Base-by-base conservation (phyloP, 2,113 vertebrate genomes). In the Cottus gobio region DNA sequence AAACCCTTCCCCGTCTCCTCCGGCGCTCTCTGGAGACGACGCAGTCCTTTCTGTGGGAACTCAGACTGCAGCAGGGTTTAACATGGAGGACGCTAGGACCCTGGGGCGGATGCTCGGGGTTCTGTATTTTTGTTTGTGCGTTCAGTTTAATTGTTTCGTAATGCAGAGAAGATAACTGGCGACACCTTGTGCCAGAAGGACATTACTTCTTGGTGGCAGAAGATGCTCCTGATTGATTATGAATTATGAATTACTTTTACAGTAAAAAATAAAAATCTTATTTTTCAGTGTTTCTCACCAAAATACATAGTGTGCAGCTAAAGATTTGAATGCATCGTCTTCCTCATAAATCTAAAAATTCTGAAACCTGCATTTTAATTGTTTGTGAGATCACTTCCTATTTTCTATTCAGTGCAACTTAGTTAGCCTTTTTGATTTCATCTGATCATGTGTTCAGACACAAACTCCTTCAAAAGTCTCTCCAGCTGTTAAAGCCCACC, bases 171-270 rank as follows among this genome's bases (percentile, higher is more conserved):
- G 34, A 48, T 71, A 50, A 73, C 11, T n/a, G 48, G 63, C 1
- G 15, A 57, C 68, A 80, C 26, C 58, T 75, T 71, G 34, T 84
- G 75, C 30, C n/a, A 9, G 24, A 39, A 12, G 37, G 1, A 71
- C 16, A 30, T 80, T 48, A 11, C 20, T 42, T 48, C n/a, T 36
- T 16, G 4, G 7, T 66, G 31, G 26, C 10, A 36, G 15, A 30
- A 61, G 28, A 46, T 42, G 3, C 36, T 65, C 52, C 8, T 22
- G 30, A 66, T 42, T 56, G 22, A 57, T 18, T 15, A 2, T 44
- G 52, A 10, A 11, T 70, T 31, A 34, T 46, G 61, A 24, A 46
- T 34, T 20, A 20, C 3, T 8, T 5, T 37, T 36, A 26, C 7
- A 39, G 34, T 36, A 42, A 26, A 24, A 36, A 61, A 12, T 20